Evolutionary conservation across 1,140 invertebrate genomes (phyloP).

Genomic region (Oryctes rhinoceros): DNA sequence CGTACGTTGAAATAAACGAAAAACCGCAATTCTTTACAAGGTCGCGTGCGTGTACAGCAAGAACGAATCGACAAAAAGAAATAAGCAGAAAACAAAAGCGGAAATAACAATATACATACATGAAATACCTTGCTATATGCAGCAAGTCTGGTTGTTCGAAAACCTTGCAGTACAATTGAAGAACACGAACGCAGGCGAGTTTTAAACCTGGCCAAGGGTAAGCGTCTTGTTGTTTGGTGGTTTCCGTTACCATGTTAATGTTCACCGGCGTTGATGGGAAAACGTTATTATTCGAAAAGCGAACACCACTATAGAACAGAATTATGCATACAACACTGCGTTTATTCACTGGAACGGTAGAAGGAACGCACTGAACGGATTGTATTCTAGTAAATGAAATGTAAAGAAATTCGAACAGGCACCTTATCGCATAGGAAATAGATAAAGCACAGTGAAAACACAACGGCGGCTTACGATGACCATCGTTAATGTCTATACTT

Average conservation of each 20-base stretch:
- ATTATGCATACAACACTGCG: not conserved
- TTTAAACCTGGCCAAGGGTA: constrained; percentile 78
- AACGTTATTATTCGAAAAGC: constrained; percentile 28
- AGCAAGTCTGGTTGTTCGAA: constrained; percentile 70
- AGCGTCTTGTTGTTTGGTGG: constrained; percentile 34
- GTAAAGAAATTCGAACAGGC: constrained; percentile 18
- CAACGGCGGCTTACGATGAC: constrained; percentile 17
- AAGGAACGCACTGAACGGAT: constrained; percentile 27
- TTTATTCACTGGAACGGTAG: constrained; percentile 26
- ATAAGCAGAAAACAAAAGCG: constrained; percentile 5
- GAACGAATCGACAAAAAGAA: not conserved
- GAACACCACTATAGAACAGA: constrained; percentile 17
- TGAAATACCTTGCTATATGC: constrained; percentile 44
- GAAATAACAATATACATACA: constrained; percentile 35
- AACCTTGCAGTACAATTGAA: constrained; percentile 84
- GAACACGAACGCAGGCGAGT: constrained; percentile 79
- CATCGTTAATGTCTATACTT: constrained; percentile 5
- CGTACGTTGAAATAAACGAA: constrained; percentile 9
- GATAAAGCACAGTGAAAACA: constrained; percentile 38
- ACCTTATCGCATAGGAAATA: constrained; percentile 40
- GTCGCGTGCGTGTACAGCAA: not conserved
- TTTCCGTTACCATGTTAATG: constrained; percentile 39
- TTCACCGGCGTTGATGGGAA: not conserved
- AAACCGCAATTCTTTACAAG: constrained; percentile 4
- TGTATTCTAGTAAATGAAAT: constrained; percentile 14